Evolutionary conservation across 2,113 vertebrate species (phyloP).

Genomic region (Calcarius ornatus): DNA sequence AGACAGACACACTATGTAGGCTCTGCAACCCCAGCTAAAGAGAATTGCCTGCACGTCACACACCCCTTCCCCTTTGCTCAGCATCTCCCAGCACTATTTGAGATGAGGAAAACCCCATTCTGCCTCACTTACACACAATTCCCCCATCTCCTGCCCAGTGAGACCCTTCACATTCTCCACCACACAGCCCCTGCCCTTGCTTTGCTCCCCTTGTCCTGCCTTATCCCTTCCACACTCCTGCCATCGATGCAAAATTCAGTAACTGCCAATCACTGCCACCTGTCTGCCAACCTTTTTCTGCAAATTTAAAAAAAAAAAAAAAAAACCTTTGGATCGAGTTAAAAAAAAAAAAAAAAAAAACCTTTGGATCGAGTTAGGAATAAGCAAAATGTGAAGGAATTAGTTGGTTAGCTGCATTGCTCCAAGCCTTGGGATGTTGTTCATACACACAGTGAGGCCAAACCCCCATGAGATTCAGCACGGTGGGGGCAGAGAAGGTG

Average conservation of each 20-base stretch:
- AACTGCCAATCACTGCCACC: not conserved
- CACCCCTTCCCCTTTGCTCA: too few relatives aligned
- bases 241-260: not conserved
- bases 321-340: not conserved
- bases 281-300: not conserved
- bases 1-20: fast-evolving
- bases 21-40: not conserved
- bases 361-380: not conserved
- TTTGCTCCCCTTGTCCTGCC: not conserved
- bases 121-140: not conserved
- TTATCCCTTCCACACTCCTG: not conserved
- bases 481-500: not conserved
- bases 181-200: fast-evolving
- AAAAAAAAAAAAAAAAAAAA: too few relatives aligned
- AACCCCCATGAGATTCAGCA: fast-evolving
- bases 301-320: not conserved
- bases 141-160: fast-evolving
- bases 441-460: not conserved
- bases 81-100: fast-evolving
- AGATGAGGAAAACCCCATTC: not conserved
- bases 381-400: not conserved
- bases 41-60: not conserved
- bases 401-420: not conserved
- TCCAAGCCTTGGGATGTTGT: not conserved
- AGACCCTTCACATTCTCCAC: fast-evolving